Conservation (phyloP, 1,140 invertebrate genomes). For the Megalopta genalis region DNA sequence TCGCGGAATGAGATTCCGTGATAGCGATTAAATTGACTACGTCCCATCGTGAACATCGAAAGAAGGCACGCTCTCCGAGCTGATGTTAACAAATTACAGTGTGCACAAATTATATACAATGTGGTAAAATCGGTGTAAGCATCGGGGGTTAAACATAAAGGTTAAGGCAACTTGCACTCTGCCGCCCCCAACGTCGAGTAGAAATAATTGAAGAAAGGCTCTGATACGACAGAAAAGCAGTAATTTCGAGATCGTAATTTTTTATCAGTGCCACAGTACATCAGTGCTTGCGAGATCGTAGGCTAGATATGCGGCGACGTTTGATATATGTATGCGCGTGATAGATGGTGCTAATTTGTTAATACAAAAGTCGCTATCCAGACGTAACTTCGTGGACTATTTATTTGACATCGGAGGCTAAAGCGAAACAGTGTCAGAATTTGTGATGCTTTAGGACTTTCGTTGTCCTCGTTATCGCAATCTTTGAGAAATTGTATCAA, state of each 20-base stretch:
- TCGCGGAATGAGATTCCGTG: not conserved
- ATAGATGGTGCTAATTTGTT: conserved; percentile 19
- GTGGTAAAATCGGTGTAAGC: conserved; percentile 36
- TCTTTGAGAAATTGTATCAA: too few species aligned
- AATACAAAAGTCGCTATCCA: not conserved
- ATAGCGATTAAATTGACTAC: conserved; percentile 10
- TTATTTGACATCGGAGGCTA: not conserved
- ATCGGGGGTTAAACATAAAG: conserved; percentile 43
- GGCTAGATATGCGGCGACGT: conserved; percentile 9
- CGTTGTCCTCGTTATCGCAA: too few species aligned
- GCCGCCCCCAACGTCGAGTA: conserved; percentile 20
- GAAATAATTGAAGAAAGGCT: conserved; percentile 44
- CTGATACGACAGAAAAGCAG: conserved; percentile 25
- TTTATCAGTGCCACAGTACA: conserved; percentile 16
- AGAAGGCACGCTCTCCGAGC: not conserved
- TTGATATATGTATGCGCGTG: not conserved
- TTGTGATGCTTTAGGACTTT: too few species aligned
- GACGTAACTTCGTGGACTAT: not conserved
- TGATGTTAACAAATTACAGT: conserved; percentile 39
- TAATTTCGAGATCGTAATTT: conserved; percentile 34
- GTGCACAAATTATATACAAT: conserved; percentile 42
- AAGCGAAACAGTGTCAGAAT: not conserved
- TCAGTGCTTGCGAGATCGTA: conserved; percentile 4
- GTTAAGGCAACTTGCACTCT: conserved; percentile 17
- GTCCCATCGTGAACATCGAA: conserved; percentile 4